Conservation (phyloP, 2,888 invertebrate species). For the Acleris laterana region DNA sequence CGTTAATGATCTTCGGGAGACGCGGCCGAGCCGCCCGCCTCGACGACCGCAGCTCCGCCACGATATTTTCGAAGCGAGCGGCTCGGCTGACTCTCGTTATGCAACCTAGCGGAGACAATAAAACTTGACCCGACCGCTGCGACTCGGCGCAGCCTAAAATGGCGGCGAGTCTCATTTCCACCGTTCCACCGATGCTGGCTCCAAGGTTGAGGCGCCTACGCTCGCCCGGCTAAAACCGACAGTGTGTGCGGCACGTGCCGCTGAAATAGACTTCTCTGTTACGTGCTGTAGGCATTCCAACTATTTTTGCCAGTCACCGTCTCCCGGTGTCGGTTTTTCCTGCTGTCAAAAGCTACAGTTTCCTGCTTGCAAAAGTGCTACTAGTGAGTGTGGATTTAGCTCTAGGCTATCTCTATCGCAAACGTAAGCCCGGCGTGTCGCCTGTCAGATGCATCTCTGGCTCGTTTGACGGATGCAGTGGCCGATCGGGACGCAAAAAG, state of each 20-base stretch:
- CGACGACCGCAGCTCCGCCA: conserved; percentile 48
- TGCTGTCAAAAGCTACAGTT: conserved; percentile 58
- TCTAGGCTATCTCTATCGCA: conserved; percentile 46
- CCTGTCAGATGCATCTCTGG: conserved; percentile 52
- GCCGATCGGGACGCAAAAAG: conserved; percentile 57
- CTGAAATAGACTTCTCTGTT: conserved; percentile 76
- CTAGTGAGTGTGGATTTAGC: conserved; percentile 49
- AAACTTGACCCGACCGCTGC: conserved; percentile 78
- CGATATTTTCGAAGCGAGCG: conserved; percentile 69
- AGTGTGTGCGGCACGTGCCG: conserved; percentile 68
- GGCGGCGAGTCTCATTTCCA: conserved; percentile 79
- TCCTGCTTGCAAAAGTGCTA: conserved; percentile 57
- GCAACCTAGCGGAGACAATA: conserved; percentile 80
- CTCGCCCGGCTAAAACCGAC: conserved; percentile 75
- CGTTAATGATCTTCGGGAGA: conserved; percentile 75
- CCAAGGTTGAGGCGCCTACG: conserved; percentile 82
- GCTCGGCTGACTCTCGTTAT: conserved; percentile 67
- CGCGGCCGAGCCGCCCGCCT: conserved; percentile 56
- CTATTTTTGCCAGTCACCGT: conserved; percentile 76
- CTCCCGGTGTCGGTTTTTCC: conserved; percentile 51
- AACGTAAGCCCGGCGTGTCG: conserved; percentile 48
- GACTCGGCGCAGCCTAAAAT: conserved; percentile 78
- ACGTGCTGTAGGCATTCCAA: conserved; percentile 73
- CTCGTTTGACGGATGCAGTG: conserved; percentile 55
- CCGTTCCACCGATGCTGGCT: conserved; percentile 69